Evolutionary conservation across 2,113 vertebrate species (phyloP), one percentile per base, ranked within the genome.

Genomic region (Pimephales promelas): DNA sequence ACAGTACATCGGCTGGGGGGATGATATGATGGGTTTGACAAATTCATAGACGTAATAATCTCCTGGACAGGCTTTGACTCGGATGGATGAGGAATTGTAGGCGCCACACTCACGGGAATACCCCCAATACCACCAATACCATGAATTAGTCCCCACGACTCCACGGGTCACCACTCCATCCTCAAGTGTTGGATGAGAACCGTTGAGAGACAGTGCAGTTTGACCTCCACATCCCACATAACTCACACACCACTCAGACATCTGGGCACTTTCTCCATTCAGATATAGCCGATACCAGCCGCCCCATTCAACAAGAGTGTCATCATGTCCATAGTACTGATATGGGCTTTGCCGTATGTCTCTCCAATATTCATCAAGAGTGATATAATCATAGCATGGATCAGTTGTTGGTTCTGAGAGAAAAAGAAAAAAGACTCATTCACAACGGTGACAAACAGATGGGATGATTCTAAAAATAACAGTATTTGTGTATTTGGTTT

Each of bases 281-380:
- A 83, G 0, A 62, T 74, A 74, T 34, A 83, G 56, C 3, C 81
- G 81, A 83, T 83, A 83, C 82, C 82, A 83, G 20, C 82, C 82
- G 7, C 43, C 66, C 82, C 82, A 83, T n/a, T 66, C 59, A 54
- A 54, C 20, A 26, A 52, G 26, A 0, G 28, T 54, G 72, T 83
- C 82, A 56, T 83, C 45, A 54, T 56, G 0, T 10, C 28, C 61
- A 28, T 11, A 5, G 43, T 64, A 20, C 0, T n/a, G 0, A 26
- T 26, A 40, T 20, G 0, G 4, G 14, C 1, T 49, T 49, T 47
- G 40, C 0, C 4, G 5, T 28, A 28, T 43, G 2, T 62, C 8
- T 76, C 82, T 76, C 82, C 82, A 83, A 0, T 10, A 20, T 8
- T 83, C 72, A 83, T 76, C 43, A 24, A 83, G 43, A 36, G 4